phyloP scores from a whole-genome alignment of 2,888 invertebrate species.

The Macrophya annulata region DNA sequence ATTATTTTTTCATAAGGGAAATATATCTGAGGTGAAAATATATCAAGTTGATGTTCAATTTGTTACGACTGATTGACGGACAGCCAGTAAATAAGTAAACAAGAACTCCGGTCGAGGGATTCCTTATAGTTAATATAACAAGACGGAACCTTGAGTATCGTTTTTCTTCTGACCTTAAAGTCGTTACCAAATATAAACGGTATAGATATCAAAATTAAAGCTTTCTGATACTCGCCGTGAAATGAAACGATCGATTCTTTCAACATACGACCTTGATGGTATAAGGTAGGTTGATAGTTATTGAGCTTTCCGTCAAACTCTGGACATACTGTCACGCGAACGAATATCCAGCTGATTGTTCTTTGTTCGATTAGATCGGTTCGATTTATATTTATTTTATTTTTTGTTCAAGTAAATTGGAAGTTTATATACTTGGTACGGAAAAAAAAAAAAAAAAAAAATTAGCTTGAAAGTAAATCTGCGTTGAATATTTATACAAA shows the following conservation, averaged over 20 bases:
- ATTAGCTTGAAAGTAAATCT: no score
- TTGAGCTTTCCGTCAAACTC: not conserved
- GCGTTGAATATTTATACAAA: not conserved
- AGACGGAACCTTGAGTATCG: not conserved
- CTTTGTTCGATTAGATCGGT: not conserved
- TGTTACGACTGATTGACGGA: not conserved
- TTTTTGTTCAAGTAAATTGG: not conserved
- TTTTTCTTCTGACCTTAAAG: slow-evolving; percentile 11
- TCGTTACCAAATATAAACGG: not conserved
- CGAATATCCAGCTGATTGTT: not conserved
- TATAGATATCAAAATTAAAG: slow-evolving; percentile 21
- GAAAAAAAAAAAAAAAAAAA: no score
- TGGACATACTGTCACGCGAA: slow-evolving; percentile 2
- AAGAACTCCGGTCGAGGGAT: not conserved
- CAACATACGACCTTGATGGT: not conserved
- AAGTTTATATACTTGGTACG: not conserved
- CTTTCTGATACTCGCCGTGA: not conserved
- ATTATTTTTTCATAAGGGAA: not conserved
- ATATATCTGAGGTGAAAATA: not conserved
- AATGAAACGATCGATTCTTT: slow-evolving; percentile 4
- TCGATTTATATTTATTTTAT: not conserved
- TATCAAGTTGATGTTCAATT: slow-evolving; percentile 3
- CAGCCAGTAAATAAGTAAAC: slow-evolving; percentile 23
- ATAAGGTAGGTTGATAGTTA: not conserved
- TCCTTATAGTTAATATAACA: not conserved